Evolutionary conservation across 2,888 invertebrate species (phyloP), one percentile per base, ranked within the genome.

Genomic region (Lithophane socia): DNA sequence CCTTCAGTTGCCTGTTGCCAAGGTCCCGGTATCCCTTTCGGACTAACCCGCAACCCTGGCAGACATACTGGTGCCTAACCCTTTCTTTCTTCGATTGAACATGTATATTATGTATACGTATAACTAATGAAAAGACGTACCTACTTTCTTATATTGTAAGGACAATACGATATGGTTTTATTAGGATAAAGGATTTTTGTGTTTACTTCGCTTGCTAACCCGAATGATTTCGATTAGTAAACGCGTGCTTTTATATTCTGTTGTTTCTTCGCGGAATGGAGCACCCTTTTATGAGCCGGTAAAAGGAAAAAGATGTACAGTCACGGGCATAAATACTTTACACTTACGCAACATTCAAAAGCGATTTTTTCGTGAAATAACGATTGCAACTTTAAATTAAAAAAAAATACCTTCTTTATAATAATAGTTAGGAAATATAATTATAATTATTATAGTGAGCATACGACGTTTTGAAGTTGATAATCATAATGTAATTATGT

Each of bases 281-380:
- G 21, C 71, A 63, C n/a, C 18, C 44, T 77, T 79, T 80, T 71
- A 42, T 56, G 60, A 80, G 2, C 18, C 24, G 7, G 16, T 63
- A 47, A 54, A 54, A 80, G 47, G 71, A 24, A 77, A 79, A 63
- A 16, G 7, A 37, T 52, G 52, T 52, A 18, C 52, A 52, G 52
- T 52, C 52, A 52, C 52, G 52, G 18, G 8, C 18, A 8, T 52
- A 18, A 52, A 52, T 8, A 49, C 18, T 16, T 49, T 49, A 16
- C 13, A 16, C 49, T 49, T 49, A 49, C 16, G 16, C 49, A 49
- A 49, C 16, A 49, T 16, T 49, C 5, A 49, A 49, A 49, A 49
- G 49, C 49, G 16, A 5, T 49, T 49, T 49, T 49, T 49, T 49
- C 16, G 49, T 49, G 16, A 49, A 49, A 5, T 7, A 8, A 52